Conservation (phyloP, 2,113 vertebrate species). For the Spizaetus ornatus region DNA sequence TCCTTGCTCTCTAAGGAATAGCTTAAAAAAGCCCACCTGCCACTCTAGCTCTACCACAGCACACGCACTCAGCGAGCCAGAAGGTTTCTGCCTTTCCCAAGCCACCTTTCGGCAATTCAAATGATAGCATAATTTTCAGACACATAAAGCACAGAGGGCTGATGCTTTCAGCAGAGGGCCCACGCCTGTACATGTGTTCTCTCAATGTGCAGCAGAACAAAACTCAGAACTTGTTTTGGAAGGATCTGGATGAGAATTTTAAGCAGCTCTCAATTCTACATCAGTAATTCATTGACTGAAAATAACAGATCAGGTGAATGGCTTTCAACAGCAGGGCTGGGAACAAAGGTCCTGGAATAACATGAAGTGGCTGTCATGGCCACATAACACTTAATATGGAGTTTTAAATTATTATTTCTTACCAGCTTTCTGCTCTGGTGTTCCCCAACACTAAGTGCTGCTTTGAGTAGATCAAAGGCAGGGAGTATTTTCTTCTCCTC, state of each 20-base stretch:
- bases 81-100: background rate
- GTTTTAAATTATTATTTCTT: background rate
- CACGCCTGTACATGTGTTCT: accelerated
- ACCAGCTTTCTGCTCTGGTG: background rate
- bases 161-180: background rate
- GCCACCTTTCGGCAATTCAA: background rate
- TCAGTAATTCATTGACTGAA: background rate
- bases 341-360: background rate
- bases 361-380: background rate
- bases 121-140: background rate
- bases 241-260: background rate
- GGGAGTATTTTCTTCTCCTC: background rate
- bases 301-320: background rate
- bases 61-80: accelerated
- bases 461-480: background rate
- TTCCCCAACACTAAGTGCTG: background rate
- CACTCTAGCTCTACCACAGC: background rate
- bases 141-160: background rate
- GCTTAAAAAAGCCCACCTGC: background rate
- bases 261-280: background rate
- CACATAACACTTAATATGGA: background rate
- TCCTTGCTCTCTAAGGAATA: background rate
- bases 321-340: background rate
- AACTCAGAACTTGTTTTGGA: no score
- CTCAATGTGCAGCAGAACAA: background rate